A percentile compares a stretch with the other conserved stretches of the same genome.
These are phyloP conservation scores for Synergus gifuensis DNA, from an alignment of 2,888 invertebrate genomes.

Conservation along the genomic window DNA sequence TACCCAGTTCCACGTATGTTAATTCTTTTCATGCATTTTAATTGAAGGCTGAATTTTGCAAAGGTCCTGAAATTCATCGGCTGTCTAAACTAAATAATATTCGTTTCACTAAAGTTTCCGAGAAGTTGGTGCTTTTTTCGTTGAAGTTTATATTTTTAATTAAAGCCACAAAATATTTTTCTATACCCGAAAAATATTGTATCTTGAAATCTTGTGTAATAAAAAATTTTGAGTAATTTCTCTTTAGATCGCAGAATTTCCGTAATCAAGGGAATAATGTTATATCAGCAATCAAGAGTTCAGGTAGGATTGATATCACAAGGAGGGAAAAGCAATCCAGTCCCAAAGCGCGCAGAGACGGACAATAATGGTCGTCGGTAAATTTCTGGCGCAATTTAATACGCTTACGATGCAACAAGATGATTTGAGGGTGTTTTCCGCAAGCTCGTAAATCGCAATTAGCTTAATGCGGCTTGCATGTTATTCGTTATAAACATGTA, in stretches of 20 bases:
- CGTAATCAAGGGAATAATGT: conserved; percentile 8
- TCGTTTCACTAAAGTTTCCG: neutral
- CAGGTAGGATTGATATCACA: neutral
- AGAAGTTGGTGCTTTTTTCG: neutral
- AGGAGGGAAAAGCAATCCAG: neutral
- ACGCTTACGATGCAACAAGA: conserved; percentile 31
- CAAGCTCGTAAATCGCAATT: conserved; percentile 69
- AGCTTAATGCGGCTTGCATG: conserved; percentile 68
- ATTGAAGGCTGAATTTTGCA: neutral
- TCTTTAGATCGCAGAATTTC: neutral
- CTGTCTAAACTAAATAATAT: neutral
- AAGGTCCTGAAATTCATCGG: neutral
- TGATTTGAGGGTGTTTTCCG: conserved; percentile 43
- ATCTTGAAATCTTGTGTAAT: neutral
- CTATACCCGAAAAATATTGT: too few relatives aligned
- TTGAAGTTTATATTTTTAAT: too few relatives aligned
- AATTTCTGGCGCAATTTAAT: conserved; percentile 48
- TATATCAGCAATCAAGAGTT: conserved; percentile 4
- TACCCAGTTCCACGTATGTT: neutral
- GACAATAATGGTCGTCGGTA: conserved; percentile 33
- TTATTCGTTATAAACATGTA: conserved; percentile 46
- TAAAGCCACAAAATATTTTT: too few relatives aligned
- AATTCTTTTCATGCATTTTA: neutral
- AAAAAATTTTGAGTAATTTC: neutral
- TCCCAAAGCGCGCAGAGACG: neutral